These are phyloP conservation scores for Tautogolabrus adspersus DNA, from an alignment of 2,113 vertebrate genomes.

Conservation along the genomic window DNA sequence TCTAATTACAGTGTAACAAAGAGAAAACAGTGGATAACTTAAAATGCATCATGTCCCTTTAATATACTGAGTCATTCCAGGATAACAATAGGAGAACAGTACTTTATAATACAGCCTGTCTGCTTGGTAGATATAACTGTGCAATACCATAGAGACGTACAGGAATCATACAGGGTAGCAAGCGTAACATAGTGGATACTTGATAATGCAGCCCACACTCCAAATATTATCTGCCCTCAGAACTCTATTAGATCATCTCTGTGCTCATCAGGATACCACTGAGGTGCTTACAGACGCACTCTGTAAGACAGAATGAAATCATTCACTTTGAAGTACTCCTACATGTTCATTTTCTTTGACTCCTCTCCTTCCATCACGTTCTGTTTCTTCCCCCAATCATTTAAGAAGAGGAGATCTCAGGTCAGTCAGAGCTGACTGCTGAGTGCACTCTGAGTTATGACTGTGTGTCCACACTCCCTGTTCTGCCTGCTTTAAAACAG, in stretches of 20 bases:
- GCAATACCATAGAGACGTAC: too few relatives aligned
- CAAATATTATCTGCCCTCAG: background rate
- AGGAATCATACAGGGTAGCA: too few relatives aligned
- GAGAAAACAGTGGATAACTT: background rate
- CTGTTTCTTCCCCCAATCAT: conserved; percentile 35
- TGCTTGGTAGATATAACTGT: too few relatives aligned
- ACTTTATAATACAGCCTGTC: too few relatives aligned
- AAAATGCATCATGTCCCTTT: too few relatives aligned
- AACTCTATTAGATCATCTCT: background rate
- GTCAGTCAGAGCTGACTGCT: conserved; percentile 57
- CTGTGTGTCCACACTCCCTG: conserved; percentile 12
- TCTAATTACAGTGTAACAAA: too few relatives aligned
- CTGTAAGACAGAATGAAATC: background rate
- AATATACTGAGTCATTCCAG: too few relatives aligned
- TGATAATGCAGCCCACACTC: background rate
- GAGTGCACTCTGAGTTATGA: conserved; percentile 49
- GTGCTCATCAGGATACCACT: background rate
- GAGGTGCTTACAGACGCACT: background rate
- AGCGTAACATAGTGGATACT: background rate
- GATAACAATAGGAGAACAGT: too few relatives aligned
- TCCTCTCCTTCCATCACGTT: conserved; percentile 3
- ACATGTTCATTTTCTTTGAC: conserved; percentile 20
- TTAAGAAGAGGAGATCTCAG: conserved; percentile 43
- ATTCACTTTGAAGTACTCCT: conserved; percentile 37
- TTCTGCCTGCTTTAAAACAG: conserved; percentile 32